Conservation (phyloP, 37 sponge, comb jelly and placozoan genomes). For the Haliclona indistincta region DNA sequence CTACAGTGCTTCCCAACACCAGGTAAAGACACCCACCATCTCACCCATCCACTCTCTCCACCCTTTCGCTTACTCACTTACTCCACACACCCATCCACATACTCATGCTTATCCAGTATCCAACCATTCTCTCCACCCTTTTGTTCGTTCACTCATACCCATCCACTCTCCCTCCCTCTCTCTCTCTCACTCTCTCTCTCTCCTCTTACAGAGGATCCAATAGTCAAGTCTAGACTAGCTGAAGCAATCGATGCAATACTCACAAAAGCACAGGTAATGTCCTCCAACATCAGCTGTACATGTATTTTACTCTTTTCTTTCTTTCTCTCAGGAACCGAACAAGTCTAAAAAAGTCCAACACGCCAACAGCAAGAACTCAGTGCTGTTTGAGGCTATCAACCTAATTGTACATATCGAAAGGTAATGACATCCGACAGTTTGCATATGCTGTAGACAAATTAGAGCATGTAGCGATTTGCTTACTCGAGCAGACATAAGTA, state of each 20-base stretch:
- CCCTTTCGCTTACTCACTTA: too few relatives aligned
- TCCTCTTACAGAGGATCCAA: conserved; percentile 79
- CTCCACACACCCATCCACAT: neutral
- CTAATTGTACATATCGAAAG: conserved; percentile 92
- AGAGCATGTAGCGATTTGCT: too few relatives aligned
- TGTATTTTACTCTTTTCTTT: conserved; percentile 1
- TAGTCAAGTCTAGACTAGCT: conserved; percentile 62
- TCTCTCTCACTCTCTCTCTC: too few relatives aligned
- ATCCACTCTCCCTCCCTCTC: too few relatives aligned
- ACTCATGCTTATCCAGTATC: neutral
- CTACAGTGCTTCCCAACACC: conserved; percentile 84
- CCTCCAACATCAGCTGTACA: neutral
- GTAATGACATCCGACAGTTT: conserved; percentile 21
- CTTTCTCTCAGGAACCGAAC: conserved; percentile 70
- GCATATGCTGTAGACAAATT: neutral
- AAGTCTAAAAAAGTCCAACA: conserved; percentile 96
- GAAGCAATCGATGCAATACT: conserved; percentile 88
- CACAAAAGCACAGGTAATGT: conserved; percentile 64
- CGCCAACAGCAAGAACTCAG: conserved; percentile 92
- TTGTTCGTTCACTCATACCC: too few relatives aligned
- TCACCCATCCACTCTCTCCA: neutral
- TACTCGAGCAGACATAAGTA: too few relatives aligned
- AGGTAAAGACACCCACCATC: conserved; percentile 11
- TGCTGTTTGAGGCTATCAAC: conserved; percentile 94
- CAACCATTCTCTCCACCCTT: too few relatives aligned